Conservation (phyloP, 2,888 invertebrate genomes). For the Synergus japonicus region DNA sequence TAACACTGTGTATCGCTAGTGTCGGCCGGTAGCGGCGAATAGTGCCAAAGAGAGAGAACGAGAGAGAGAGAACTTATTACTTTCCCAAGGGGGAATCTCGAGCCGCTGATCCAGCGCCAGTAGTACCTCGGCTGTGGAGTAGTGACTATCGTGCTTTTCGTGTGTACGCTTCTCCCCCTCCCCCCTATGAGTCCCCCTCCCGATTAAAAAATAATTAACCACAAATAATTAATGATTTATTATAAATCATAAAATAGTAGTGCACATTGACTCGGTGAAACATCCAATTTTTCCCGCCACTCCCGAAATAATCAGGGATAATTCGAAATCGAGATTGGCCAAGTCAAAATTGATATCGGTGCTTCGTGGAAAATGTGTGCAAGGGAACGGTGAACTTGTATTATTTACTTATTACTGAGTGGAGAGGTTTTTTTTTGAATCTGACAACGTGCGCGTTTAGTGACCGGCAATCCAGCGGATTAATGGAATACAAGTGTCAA, state of each 20-base stretch:
- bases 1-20: constrained; percentile 38
- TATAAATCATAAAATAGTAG: constrained; percentile 11
- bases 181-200: constrained; percentile 13
- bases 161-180: constrained; percentile 43
- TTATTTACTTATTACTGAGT: constrained; percentile 3
- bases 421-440: not conserved
- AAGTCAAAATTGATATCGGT: constrained; percentile 18
- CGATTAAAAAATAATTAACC: not conserved
- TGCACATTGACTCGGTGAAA: constrained; percentile 41
- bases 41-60: not conserved
- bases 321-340: not conserved
- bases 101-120: constrained; percentile 58
- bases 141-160: constrained; percentile 58
- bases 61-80: constrained; percentile 41
- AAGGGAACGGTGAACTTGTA: constrained; percentile 16
- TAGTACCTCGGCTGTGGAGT: constrained; percentile 63
- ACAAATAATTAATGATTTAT: not conserved
- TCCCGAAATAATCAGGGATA: not conserved
- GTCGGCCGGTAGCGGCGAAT: constrained; percentile 23
- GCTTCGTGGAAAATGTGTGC: constrained; percentile 35
- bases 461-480: constrained; percentile 34
- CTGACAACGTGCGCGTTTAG: constrained; percentile 37
- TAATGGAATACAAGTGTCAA: constrained; percentile 40
- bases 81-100: constrained; percentile 55
- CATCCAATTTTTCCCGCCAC: constrained; percentile 10